Evolutionary conservation across 2,888 invertebrate genomes (phyloP), one percentile per base, ranked within the genome.

Genomic region (Dryobota labecula): DNA sequence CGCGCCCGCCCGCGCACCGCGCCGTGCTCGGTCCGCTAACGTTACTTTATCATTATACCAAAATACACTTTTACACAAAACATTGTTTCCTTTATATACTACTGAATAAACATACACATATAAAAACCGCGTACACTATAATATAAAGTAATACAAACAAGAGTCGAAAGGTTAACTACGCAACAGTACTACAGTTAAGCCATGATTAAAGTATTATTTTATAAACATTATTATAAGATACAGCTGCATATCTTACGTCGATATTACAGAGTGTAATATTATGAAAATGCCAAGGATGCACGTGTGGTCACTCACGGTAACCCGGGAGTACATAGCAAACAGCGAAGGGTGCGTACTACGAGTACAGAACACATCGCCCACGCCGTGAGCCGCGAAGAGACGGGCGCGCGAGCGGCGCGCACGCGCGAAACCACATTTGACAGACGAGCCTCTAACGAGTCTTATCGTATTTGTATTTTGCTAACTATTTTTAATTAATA

Each of bases 401-500:
- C 79, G 85, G 72, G 80, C 61, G 85, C 80, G 85, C 85, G 75
- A 71, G 85, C 85, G 83, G 84, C 86, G 62, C 76, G 76, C 84
- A 45, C 89, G 83, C 73, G 82, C 78, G 87, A 76, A 79, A 53
- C 72, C 90, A 90, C 94, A 92, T 91, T 94, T 93, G 95, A 96
- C 95, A 95, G 95, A 93, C 93, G 90, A 94, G 93, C 94, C 95
- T 94, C 94, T 94, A 94, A 94, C 92, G 94, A 94, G 92, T 95
- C 95, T 95, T 96, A 95, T 91, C 95, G 94, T 96, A 95, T 94
- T 94, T 95, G 95, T 95, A 96, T 95, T 96, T 95, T 92, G 95
- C 96, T 96, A 95, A 95, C 95, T 96, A 96, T 95, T 95, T 91
- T 96, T 96, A 95, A 95, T 95, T 96, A 95, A 96, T 96, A 96